Conservation (phyloP, 2,888 invertebrate species). For the Oeneis ivallda region DNA sequence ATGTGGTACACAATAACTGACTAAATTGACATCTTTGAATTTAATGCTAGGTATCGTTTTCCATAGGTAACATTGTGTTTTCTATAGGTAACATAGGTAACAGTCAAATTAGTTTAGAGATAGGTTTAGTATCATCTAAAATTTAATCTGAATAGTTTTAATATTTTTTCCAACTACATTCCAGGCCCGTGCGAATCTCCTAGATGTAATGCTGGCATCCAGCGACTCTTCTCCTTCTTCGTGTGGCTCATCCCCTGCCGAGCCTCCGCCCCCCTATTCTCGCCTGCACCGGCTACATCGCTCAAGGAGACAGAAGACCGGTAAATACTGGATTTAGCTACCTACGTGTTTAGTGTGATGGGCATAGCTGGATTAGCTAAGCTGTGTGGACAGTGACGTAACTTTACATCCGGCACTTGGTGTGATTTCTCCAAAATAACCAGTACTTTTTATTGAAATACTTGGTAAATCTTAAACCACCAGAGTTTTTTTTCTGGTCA, state of each 20-base stretch:
- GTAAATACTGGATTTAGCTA: conserved; percentile 63
- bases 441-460: too few relatives aligned
- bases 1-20: too few relatives aligned
- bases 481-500: background rate
- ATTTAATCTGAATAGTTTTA: too few relatives aligned
- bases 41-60: too few relatives aligned
- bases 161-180: conserved; percentile 27
- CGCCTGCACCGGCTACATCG: conserved; percentile 86
- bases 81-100: too few relatives aligned
- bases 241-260: conserved; percentile 82
- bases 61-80: background rate
- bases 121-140: background rate
- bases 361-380: conserved; percentile 26
- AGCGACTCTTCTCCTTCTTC: conserved; percentile 87
- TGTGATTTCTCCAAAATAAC: background rate
- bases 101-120: too few relatives aligned
- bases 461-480: too few relatives aligned
- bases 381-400: conserved; percentile 16
- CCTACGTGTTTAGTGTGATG: conserved; percentile 17
- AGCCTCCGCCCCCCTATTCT: conserved; percentile 81
- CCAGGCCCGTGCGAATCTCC: conserved; percentile 87
- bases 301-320: conserved; percentile 89
- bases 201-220: conserved; percentile 89
- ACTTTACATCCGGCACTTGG: conserved; percentile 6
- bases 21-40: too few relatives aligned